phyloP scores from a whole-genome alignment of 2,888 invertebrate species.

The Philereme transversata region DNA sequence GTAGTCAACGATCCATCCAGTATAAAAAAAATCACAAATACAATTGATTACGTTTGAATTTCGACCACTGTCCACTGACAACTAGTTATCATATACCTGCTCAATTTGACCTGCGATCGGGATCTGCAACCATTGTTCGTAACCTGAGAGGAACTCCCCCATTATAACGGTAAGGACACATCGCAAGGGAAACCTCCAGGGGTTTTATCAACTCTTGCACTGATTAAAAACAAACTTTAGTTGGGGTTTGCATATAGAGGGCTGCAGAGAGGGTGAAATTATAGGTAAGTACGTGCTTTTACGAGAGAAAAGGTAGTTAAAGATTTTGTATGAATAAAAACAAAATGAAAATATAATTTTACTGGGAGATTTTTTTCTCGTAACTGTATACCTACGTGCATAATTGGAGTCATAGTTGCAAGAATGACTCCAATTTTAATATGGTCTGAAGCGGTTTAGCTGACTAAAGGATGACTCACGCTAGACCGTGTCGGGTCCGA shows the following conservation, averaged over 20 bases:
- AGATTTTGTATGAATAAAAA: background rate
- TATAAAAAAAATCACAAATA: too few relatives aligned
- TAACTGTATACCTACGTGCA: too few relatives aligned
- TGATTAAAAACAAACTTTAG: slow-evolving; percentile 80
- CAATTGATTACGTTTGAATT: background rate
- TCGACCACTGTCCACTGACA: too few relatives aligned
- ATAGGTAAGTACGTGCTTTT: slow-evolving; percentile 2
- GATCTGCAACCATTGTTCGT: slow-evolving; percentile 28
- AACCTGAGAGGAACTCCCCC: slow-evolving; percentile 47
- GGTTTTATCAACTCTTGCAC: slow-evolving; percentile 71
- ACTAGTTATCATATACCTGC: background rate
- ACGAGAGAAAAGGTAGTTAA: background rate
- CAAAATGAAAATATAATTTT: background rate
- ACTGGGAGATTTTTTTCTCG: too few relatives aligned
- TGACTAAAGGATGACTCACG: too few relatives aligned
- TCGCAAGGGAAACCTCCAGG: slow-evolving; percentile 51
- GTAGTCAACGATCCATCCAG: too few relatives aligned
- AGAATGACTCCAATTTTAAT: too few relatives aligned
- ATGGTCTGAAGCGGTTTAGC: too few relatives aligned
- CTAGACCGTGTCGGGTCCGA: too few relatives aligned
- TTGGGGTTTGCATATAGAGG: slow-evolving; percentile 57
- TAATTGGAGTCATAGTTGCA: too few relatives aligned
- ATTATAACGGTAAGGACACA: slow-evolving; percentile 43
- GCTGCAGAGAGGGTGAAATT: slow-evolving; percentile 39
- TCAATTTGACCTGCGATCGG: slow-evolving; percentile 15